These are phyloP conservation scores for Cydia amplana DNA, from an alignment of 1,140 invertebrate species.

Conservation along the genomic window DNA sequence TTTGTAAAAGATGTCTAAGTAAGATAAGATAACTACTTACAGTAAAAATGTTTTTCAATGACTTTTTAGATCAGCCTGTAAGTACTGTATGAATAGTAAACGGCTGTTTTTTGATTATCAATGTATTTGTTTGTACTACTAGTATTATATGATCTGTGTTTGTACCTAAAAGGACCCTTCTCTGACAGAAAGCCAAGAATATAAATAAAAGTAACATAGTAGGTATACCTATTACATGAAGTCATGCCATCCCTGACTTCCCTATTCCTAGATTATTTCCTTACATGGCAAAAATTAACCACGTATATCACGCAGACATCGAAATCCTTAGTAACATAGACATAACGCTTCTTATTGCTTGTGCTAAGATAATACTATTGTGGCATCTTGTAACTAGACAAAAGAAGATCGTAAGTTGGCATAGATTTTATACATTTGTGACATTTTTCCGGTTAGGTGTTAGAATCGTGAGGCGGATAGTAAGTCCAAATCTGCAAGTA, in stretches of 20 bases:
- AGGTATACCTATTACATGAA: no score
- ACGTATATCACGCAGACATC: not conserved
- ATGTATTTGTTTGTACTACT: no score
- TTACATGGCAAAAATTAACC: not conserved
- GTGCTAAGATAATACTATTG: not conserved
- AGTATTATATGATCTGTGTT: no score
- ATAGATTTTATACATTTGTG: not conserved
- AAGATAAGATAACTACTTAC: no score
- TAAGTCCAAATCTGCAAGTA: constrained; percentile 5
- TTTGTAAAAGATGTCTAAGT: no score
- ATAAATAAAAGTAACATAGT: not conserved
- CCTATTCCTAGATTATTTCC: constrained; percentile 6
- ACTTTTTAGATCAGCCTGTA: no score
- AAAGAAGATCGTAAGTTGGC: not conserved
- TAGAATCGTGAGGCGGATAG: not conserved
- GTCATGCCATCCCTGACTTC: not conserved
- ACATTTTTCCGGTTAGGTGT: not conserved
- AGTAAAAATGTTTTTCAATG: no score
- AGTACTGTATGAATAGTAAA: no score
- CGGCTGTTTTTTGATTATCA: no score
- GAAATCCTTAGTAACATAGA: not conserved
- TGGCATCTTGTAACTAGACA: not conserved
- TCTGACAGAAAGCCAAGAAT: no score
- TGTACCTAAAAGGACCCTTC: no score
- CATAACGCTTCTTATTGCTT: not conserved